phyloP scores from a whole-genome alignment of 2,888 invertebrate genomes.

The Phorcus lineatus region DNA sequence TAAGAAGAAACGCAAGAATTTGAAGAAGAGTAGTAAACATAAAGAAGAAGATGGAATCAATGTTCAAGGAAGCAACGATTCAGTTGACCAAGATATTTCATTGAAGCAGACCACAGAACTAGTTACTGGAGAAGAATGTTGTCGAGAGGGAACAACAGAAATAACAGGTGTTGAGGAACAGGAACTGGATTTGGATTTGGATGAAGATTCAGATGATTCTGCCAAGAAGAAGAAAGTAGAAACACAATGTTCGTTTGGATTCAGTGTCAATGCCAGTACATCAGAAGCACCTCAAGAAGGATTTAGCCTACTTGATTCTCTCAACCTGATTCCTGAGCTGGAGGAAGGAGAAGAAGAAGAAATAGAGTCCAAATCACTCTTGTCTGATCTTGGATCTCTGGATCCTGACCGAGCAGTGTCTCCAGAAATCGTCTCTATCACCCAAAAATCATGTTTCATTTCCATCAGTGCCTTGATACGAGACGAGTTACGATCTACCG shows the following conservation, averaged over 20 bases:
- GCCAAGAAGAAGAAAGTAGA: not conserved
- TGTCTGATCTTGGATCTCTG: not conserved
- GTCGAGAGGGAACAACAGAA: not conserved
- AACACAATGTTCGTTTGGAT: not conserved
- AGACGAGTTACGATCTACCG: slow-evolving; percentile 31
- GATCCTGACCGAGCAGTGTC: not conserved
- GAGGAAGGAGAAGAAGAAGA: not conserved
- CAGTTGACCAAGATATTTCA: not conserved
- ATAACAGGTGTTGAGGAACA: not conserved
- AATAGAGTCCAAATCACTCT: not conserved
- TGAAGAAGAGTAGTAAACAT: not conserved
- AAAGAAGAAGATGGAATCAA: not conserved
- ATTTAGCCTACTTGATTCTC: not conserved
- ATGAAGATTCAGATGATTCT: not conserved
- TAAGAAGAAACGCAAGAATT: not conserved
- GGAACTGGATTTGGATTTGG: not conserved
- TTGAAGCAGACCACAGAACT: too few relatives aligned
- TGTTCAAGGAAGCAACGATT: not conserved
- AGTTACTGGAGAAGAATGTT: too few relatives aligned
- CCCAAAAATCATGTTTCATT: not conserved
- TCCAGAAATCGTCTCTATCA: not conserved
- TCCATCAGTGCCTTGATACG: slow-evolving; percentile 6
- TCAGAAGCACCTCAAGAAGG: not conserved
- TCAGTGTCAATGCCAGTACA: not conserved
- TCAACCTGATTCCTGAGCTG: not conserved